A percentile compares a stretch with the other conserved stretches of the same genome.
These are phyloP conservation scores for Liparis tanakae DNA, from an alignment of 2,797 vertebrate genomes.

Conservation along the genomic window DNA sequence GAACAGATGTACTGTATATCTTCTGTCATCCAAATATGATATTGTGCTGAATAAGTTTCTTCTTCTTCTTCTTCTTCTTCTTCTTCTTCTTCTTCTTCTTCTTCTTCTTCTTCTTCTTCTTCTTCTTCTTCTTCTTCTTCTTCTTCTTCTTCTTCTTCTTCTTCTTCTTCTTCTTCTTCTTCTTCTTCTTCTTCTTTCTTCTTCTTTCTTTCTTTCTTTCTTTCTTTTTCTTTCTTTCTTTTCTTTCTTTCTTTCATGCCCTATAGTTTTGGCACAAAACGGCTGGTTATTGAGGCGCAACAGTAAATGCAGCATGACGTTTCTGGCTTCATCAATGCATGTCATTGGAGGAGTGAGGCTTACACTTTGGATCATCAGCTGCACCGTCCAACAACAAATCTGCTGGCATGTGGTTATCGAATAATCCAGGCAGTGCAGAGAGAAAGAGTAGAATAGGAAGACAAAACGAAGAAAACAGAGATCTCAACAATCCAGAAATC, in stretches of 20 bases:
- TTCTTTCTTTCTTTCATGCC: background rate
- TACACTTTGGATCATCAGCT: conserved; percentile 11
- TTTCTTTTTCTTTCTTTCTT: background rate
- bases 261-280: conserved; percentile 26
- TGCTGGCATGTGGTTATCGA: conserved; percentile 23
- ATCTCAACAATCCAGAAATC: conserved; percentile 22
- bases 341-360: conserved; percentile 14
- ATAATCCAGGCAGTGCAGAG: background rate
- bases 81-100: background rate
- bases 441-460: background rate
- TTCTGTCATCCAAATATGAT: conserved; percentile 17
- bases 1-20: conserved; percentile 4
- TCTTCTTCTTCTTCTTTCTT: background rate
- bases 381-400: conserved; percentile 10
- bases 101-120: background rate
- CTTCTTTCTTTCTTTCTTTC: too few relatives aligned
- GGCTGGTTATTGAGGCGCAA: conserved; percentile 14
- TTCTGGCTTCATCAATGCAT: conserved; percentile 31
- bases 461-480: conserved; percentile 3
- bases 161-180: background rate
- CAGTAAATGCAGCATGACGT: conserved; percentile 37
- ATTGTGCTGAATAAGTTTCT: conserved; percentile 2
- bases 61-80: background rate
- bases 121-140: background rate
- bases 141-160: background rate